A percentile compares a stretch with the other conserved stretches of the same genome.
phyloP scores from a whole-genome alignment of 64 coral and sea anemone species.

The Montipora efflorescens region DNA sequence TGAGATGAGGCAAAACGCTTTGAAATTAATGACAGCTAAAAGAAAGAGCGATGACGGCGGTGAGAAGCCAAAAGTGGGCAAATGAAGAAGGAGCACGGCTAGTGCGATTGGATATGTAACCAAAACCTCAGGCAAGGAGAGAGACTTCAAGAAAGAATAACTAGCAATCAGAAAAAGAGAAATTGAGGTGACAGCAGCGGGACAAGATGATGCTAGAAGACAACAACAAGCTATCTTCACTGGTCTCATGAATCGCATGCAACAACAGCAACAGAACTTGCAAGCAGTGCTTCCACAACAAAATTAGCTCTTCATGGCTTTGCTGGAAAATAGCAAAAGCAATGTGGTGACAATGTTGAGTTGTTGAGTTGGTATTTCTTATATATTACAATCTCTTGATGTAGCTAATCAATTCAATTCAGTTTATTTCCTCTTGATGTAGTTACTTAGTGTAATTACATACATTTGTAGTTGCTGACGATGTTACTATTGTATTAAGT shows the following conservation, averaged over 20 bases:
- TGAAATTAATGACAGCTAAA: not conserved
- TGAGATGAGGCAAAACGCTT: not conserved
- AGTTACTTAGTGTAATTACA: no score
- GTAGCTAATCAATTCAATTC: not conserved
- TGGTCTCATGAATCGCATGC: conserved; percentile 15
- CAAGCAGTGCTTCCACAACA: not conserved
- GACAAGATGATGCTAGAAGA: not conserved
- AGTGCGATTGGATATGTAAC: not conserved
- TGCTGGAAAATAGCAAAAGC: not conserved
- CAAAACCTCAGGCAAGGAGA: not conserved
- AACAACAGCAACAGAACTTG: conserved; percentile 16
- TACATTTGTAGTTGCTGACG: no score
- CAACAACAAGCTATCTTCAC: conserved; percentile 1
- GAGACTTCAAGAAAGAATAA: not conserved
- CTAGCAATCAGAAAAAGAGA: not conserved
- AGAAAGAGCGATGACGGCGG: not conserved
- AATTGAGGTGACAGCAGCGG: not conserved
- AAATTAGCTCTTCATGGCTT: not conserved
- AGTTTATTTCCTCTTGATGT: no score
- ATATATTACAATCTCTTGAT: not conserved
- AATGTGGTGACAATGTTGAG: not conserved
- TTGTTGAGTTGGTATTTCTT: conserved; percentile 9
- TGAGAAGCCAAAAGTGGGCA: not conserved
- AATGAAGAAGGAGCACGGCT: not conserved
- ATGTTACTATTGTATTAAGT: no score